phyloP scores from a whole-genome alignment of 2,888 invertebrate genomes.

The Zele albiditarsus region DNA sequence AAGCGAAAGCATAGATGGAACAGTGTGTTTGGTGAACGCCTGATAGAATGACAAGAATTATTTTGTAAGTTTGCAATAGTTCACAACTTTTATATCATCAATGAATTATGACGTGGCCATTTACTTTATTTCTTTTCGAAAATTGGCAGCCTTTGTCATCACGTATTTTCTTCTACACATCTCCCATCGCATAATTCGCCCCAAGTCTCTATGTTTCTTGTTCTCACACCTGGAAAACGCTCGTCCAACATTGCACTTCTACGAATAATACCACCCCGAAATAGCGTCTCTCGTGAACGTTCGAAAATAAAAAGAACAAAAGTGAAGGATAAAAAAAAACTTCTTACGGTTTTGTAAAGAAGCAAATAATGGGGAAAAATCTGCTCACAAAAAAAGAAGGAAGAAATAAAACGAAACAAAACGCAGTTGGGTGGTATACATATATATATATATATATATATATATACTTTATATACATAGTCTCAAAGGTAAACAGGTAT shows the following conservation, averaged over 20 bases:
- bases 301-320: neutral
- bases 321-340: constrained; percentile 9
- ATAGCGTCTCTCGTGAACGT: neutral
- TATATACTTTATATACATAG: neutral
- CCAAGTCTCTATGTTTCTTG: neutral
- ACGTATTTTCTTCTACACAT: neutral
- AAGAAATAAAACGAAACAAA: constrained; percentile 15
- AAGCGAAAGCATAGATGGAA: too few relatives aligned
- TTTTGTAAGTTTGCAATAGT: too few relatives aligned
- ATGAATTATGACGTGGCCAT: too few relatives aligned
- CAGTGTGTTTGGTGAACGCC: too few relatives aligned
- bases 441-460: neutral
- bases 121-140: neutral
- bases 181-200: constrained; percentile 15
- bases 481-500: constrained; percentile 34
- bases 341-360: constrained; percentile 29
- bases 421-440: neutral
- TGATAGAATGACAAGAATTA: too few relatives aligned
- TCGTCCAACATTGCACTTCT: constrained; percentile 13
- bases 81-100: too few relatives aligned
- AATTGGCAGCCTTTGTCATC: neutral
- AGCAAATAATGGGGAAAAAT: constrained; percentile 14
- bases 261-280: constrained; percentile 29
- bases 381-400: constrained; percentile 11
- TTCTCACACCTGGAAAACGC: neutral